These are phyloP conservation scores for Phylloscopus trochilus DNA, from an alignment of 2,113 vertebrate species.

Conservation along the genomic window DNA sequence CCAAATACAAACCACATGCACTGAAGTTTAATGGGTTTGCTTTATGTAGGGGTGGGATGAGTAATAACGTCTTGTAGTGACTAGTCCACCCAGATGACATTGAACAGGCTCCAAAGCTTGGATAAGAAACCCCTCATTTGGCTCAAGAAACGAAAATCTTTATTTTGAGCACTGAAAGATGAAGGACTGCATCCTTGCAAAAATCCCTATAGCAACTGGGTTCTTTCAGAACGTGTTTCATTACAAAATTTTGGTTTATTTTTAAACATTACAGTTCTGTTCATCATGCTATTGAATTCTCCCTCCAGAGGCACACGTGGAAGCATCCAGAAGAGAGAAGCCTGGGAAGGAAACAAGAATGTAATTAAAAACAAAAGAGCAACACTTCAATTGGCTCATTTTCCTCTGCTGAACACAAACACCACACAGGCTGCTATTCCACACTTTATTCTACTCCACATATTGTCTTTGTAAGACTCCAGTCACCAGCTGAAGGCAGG, in stretches of 20 bases:
- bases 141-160: slow-evolving; percentile 17
- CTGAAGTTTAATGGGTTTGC: slow-evolving; percentile 21
- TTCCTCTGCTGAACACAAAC: slow-evolving; percentile 36
- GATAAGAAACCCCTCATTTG: slow-evolving; percentile 14
- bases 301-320: slow-evolving; percentile 3
- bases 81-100: neutral
- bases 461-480: slow-evolving; percentile 39
- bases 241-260: slow-evolving; percentile 38
- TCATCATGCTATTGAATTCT: slow-evolving; percentile 32
- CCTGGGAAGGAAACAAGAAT: slow-evolving; percentile 61
- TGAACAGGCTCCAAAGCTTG: slow-evolving; percentile 19
- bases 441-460: slow-evolving; percentile 12
- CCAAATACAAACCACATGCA: slow-evolving; percentile 42
- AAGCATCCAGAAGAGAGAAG: slow-evolving; percentile 43
- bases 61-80: slow-evolving; percentile 22
- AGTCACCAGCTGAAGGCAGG: slow-evolving; percentile 39
- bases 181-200: neutral
- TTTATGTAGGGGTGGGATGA: slow-evolving; percentile 14
- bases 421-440: slow-evolving; percentile 54
- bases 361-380: slow-evolving; percentile 68
- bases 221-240: neutral
- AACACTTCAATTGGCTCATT: slow-evolving; percentile 44
- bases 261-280: slow-evolving; percentile 46
- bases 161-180: slow-evolving; percentile 14
- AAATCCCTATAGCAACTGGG: slow-evolving; percentile 16